phyloP scores from a whole-genome alignment of 2,797 vertebrate species.

The Iguana delicatissima region DNA sequence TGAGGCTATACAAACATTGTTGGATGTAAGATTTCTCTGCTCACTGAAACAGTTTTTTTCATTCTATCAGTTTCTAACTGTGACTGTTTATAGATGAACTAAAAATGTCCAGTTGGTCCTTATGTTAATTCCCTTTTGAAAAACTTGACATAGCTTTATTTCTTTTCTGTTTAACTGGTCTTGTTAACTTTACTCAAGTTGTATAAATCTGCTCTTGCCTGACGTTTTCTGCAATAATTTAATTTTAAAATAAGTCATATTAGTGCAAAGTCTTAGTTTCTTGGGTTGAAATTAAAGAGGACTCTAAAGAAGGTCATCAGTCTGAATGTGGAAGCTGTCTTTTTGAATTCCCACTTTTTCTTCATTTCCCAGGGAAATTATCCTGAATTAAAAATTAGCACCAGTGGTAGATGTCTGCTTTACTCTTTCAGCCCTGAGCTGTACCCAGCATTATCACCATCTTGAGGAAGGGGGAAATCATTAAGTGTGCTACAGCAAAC shows the following conservation, averaged over 20 bases:
- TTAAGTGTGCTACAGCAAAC: background rate
- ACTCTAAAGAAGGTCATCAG: too few species aligned
- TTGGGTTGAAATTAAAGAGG: slow-evolving; percentile 14
- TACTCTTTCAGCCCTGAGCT: background rate
- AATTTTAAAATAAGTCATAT: background rate
- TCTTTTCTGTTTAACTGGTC: slow-evolving; percentile 27
- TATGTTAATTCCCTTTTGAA: slow-evolving; percentile 52
- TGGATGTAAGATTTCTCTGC: slow-evolving; percentile 27
- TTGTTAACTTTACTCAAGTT: slow-evolving; percentile 17
- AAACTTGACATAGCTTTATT: slow-evolving; percentile 8
- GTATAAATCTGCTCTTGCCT: slow-evolving; percentile 1
- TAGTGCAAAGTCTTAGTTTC: slow-evolving; percentile 4
- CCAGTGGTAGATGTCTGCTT: slow-evolving; percentile 1
- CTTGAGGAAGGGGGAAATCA: background rate
- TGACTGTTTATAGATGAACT: slow-evolving; percentile 56
- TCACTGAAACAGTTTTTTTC: slow-evolving; percentile 22
- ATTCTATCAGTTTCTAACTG: slow-evolving; percentile 36
- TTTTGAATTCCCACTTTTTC: background rate
- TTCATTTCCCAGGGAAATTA: background rate
- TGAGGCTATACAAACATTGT: slow-evolving; percentile 21
- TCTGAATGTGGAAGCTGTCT: background rate
- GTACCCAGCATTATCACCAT: background rate
- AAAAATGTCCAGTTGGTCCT: slow-evolving; percentile 59
- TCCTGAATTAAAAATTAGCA: background rate
- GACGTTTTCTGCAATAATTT: background rate